A percentile compares a stretch with the other conserved stretches of the same genome.
Conservation (phyloP, 2,888 invertebrate genomes). For the Crematogaster levior region DNA sequence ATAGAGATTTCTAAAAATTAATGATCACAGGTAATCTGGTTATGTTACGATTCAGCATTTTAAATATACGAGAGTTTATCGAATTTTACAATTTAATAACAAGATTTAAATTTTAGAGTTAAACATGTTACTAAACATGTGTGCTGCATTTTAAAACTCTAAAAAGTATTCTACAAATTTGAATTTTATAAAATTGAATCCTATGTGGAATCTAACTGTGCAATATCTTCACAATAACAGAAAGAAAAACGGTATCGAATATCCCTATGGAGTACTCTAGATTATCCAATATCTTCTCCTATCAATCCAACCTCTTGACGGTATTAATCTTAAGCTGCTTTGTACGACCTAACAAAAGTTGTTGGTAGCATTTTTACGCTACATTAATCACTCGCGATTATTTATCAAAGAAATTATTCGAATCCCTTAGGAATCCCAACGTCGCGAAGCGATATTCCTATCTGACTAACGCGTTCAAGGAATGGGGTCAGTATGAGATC, state of each 20-base stretch:
- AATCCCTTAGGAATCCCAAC: slow-evolving; percentile 90
- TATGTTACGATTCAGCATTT: neutral
- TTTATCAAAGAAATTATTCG: slow-evolving; percentile 40
- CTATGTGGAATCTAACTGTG: neutral
- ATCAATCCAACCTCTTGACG: slow-evolving; percentile 27
- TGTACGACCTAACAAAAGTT: slow-evolving; percentile 19
- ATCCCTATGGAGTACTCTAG: slow-evolving; percentile 16
- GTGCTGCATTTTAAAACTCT: neutral
- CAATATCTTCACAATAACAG: neutral
- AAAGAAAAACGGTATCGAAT: neutral
- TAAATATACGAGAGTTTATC: neutral
- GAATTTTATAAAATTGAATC: neutral
- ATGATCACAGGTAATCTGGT: neutral
- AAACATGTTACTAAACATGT: slow-evolving; percentile 4
- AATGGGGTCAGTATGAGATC: slow-evolving; percentile 90
- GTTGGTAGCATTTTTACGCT: neutral
- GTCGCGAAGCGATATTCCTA: slow-evolving; percentile 90
- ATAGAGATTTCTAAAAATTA: neutral
- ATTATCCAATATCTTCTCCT: slow-evolving; percentile 23
- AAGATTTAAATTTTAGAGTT: neutral
- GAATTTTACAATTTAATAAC: neutral
- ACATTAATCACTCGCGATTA: slow-evolving; percentile 44
- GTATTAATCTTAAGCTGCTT: slow-evolving; percentile 26
- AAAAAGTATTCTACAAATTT: neutral
- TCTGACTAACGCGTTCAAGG: slow-evolving; percentile 88